Evolutionary conservation across 2,797 vertebrate genomes (phyloP).

Genomic region (Allochrocebus solatus): DNA sequence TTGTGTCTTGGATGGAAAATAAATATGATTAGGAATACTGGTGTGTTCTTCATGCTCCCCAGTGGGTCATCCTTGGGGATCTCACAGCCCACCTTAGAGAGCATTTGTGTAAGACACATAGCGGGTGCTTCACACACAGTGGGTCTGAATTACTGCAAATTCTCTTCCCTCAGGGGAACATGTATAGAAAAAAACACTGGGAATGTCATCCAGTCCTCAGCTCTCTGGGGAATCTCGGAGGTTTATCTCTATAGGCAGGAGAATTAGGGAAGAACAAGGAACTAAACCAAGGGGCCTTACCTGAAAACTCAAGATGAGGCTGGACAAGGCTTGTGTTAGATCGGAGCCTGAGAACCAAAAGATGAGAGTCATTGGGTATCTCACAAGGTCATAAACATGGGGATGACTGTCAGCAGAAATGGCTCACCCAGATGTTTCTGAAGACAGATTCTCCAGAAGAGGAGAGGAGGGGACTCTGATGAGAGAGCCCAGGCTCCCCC

Average conservation of each 20-base stretch:
- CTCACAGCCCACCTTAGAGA: background rate
- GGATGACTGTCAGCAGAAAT: background rate
- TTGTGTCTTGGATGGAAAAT: constrained; percentile 6
- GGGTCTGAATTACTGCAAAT: background rate
- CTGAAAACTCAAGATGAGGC: background rate
- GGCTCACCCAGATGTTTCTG: background rate
- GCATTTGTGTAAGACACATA: background rate
- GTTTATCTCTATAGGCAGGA: background rate
- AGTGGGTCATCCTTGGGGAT: background rate
- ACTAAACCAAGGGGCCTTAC: background rate
- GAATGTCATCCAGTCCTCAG: background rate
- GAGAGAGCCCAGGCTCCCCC: background rate
- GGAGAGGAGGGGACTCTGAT: background rate
- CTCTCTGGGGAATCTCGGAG: background rate
- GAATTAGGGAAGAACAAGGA: background rate
- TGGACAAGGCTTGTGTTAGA: background rate
- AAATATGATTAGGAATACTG: background rate
- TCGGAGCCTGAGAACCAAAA: background rate
- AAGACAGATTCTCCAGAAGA: background rate
- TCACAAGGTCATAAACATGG: background rate
- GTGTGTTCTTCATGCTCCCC: background rate
- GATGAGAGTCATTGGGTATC: background rate
- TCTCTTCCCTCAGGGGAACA: background rate
- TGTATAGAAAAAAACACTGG: background rate
- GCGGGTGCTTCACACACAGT: background rate